These are phyloP conservation scores for Napeogenes inachia DNA, from an alignment of 2,888 invertebrate species.

Conservation along the genomic window DNA sequence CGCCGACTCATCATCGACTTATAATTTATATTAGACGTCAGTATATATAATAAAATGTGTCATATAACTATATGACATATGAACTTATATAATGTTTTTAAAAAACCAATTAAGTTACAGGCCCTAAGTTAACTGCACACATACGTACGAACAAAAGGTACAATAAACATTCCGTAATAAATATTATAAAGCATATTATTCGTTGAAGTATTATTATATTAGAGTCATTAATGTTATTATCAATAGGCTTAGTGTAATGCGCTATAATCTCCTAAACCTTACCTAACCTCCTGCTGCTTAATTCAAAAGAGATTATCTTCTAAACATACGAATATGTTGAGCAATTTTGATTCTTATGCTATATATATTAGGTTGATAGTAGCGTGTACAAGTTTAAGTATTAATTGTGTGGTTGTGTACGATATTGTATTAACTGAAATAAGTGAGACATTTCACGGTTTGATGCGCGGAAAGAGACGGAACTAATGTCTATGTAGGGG, in stretches of 20 bases:
- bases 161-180: conserved; percentile 3
- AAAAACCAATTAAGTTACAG: too few relatives aligned
- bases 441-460: conserved; percentile 45
- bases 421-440: conserved; percentile 29
- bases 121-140: too few relatives aligned
- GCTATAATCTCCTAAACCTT: conserved; percentile 29
- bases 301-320: conserved; percentile 11
- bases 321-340: not conserved
- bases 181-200: conserved; percentile 6
- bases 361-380: not conserved
- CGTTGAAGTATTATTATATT: conserved; percentile 18
- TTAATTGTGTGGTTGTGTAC: conserved; percentile 6
- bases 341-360: not conserved
- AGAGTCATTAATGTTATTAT: conserved; percentile 13
- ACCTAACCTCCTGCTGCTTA: conserved; percentile 29
- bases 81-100: too few relatives aligned
- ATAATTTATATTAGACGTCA: conserved; percentile 12
- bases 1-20: conserved; percentile 27
- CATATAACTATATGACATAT: too few relatives aligned
- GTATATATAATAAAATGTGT: too few relatives aligned
- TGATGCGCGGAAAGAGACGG: conserved; percentile 43
- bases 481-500: conserved; percentile 37
- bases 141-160: too few relatives aligned
- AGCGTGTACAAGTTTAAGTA: not conserved
- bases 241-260: conserved; percentile 25